phyloP scores from a whole-genome alignment of 1,140 invertebrate species.

The Sminthurinus signatus region DNA sequence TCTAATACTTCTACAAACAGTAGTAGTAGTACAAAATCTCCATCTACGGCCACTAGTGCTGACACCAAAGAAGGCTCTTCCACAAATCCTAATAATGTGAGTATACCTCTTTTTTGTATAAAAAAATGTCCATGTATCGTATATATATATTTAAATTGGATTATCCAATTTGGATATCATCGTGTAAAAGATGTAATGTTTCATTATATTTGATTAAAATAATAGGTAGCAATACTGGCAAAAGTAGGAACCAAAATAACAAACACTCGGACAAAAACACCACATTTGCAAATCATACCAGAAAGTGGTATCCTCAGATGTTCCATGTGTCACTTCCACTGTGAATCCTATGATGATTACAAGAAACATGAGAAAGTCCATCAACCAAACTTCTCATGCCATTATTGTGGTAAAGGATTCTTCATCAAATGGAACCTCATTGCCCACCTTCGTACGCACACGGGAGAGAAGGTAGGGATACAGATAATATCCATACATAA shows the following conservation, averaged over 20 bases:
- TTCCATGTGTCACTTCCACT: conserved; percentile 42
- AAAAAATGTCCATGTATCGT: neutral
- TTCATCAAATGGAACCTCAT: conserved; percentile 42
- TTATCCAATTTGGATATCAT: too few relatives aligned
- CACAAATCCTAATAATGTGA: conserved; percentile 14
- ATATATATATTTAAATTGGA: too few relatives aligned
- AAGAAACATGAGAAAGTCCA: conserved; percentile 43
- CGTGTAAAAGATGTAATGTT: too few relatives aligned
- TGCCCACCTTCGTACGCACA: conserved; percentile 49
- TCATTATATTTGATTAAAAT: too few relatives aligned
- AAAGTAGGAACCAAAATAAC: conserved; percentile 42
- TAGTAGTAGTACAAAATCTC: conserved; percentile 24
- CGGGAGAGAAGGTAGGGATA: conserved; percentile 52
- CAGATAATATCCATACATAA: too few relatives aligned
- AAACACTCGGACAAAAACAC: conserved; percentile 41
- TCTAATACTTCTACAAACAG: conserved; percentile 21
- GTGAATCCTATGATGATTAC: conserved; percentile 41
- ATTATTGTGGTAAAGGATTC: conserved; percentile 41
- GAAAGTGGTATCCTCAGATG: conserved; percentile 38
- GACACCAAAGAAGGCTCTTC: conserved; percentile 19
- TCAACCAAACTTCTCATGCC: conserved; percentile 41
- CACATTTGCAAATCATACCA: conserved; percentile 41
- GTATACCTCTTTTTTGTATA: too few relatives aligned
- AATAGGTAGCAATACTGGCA: conserved; percentile 39
- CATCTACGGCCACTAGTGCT: conserved; percentile 3